Evolutionary conservation across 1,140 invertebrate species (phyloP).

Genomic region (Bactericera cockerelli): DNA sequence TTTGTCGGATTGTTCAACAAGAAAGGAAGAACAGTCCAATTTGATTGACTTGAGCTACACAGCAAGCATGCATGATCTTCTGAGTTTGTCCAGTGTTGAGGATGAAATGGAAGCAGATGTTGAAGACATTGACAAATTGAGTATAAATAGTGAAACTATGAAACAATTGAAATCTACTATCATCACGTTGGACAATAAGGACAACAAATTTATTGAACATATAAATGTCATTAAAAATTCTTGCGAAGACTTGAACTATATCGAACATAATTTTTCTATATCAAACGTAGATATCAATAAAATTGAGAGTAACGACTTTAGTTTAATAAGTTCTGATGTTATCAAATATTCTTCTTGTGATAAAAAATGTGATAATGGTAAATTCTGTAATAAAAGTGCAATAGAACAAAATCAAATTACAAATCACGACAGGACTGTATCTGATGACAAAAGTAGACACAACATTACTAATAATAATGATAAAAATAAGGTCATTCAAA

Average conservation of each 20-base stretch:
- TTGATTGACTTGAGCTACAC: background rate
- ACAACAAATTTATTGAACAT: background rate
- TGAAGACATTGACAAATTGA: background rate
- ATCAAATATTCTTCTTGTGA: background rate
- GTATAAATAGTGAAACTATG: conserved; percentile 2
- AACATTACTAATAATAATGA: background rate
- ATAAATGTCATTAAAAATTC: background rate
- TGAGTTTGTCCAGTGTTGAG: background rate
- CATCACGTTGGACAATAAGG: background rate
- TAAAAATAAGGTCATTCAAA: background rate
- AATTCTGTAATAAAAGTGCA: background rate
- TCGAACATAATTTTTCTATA: background rate
- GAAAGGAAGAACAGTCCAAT: background rate
- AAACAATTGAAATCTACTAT: conserved; percentile 7
- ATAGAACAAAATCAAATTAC: background rate
- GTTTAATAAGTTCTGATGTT: background rate
- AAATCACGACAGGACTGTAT: background rate
- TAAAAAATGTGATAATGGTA: background rate
- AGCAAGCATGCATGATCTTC: background rate
- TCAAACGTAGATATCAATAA: background rate
- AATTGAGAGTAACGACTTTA: background rate
- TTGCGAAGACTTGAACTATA: background rate
- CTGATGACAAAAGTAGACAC: background rate
- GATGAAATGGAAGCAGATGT: background rate
- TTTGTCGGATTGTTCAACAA: background rate